Percentiles rank a stretch among this genome's conserved stretches.
Conservation (phyloP, 2,113 vertebrate genomes). For the Protobothrops flavoviridis region DNA sequence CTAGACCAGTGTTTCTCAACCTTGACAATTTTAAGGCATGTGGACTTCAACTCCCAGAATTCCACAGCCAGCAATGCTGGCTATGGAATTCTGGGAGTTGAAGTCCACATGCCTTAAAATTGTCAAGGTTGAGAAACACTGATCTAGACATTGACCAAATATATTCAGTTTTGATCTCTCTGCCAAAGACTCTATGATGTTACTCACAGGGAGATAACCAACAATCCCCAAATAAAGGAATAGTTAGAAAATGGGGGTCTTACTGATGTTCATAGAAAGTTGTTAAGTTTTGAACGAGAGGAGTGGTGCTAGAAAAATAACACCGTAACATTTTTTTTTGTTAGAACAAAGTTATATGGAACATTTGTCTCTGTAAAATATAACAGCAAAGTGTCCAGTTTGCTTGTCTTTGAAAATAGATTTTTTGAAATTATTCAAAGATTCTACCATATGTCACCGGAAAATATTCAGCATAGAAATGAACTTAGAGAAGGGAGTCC, state of each 20-base stretch:
- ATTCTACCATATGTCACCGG: background rate
- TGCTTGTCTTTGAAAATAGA: background rate
- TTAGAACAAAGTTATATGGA: background rate
- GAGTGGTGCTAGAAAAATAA: background rate
- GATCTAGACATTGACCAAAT: background rate
- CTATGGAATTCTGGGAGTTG: background rate
- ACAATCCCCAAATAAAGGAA: background rate
- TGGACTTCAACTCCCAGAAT: background rate
- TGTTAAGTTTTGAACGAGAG: background rate
- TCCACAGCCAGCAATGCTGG: background rate
- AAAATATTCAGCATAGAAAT: background rate
- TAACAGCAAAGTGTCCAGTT: background rate
- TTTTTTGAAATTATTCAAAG: background rate
- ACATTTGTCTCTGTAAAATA: background rate
- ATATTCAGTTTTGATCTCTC: background rate
- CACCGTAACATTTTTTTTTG: background rate
- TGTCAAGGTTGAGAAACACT: background rate
- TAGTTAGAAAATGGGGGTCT: background rate
- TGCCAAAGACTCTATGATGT: background rate
- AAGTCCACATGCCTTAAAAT: background rate
- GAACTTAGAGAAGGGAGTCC: background rate
- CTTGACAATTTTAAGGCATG: background rate
- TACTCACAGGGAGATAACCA: background rate
- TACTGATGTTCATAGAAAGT: background rate
- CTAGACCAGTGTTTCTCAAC: background rate